Base-by-base conservation (phyloP, 2,888 invertebrate genomes). In the Chrysina gloriosa region DNA sequence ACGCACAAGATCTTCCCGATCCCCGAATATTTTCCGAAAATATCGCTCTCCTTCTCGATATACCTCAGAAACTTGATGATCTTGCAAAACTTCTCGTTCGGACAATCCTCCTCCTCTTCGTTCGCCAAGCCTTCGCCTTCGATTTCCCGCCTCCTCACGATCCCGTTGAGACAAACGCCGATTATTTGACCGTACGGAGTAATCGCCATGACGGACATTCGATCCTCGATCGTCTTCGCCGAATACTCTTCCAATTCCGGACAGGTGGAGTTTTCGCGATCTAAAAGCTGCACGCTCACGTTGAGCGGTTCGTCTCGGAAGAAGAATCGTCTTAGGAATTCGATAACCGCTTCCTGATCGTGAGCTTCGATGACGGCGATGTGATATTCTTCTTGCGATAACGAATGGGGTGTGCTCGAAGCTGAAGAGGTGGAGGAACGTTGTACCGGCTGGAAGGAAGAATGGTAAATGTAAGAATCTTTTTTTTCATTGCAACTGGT, bases 271-370 rank as follows among this genome's bases (percentile, higher is more conserved):
- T 87, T 84, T 14, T 88, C 86, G 0, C 86, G 87, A 67, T 89
- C 89, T 69, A 90, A 84, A 0, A 91, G 81, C 66, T 87, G 84
- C 36, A 90, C 85, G 47, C 85, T 86, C 5, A 86, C 80, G 81
- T 92, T 92, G 73, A 92, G 84, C 0, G 92, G 92, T 75, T 92
- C 92, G 75, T 92, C 91, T 29, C 86, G 86, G 84, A 90, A 91
- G 86, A 92, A 92, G 79, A 88, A 90, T 68, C 86, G 86, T 72
- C 82, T 79, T 3, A 88, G 78, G 75, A 87, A 87, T 34, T 83
- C 80, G 11, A 89, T 83, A 77, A 89, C 87, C 56, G 78, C 78
- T 14, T 84, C 82, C 63, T 80, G 78, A 74, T 87, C 86, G 5
- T 84, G 79, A 14, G 84, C 81, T 11, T 80, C 81, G 34, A 87